phyloP scores from a whole-genome alignment of 2,113 vertebrate genomes.

The Pampusana beccarii region DNA sequence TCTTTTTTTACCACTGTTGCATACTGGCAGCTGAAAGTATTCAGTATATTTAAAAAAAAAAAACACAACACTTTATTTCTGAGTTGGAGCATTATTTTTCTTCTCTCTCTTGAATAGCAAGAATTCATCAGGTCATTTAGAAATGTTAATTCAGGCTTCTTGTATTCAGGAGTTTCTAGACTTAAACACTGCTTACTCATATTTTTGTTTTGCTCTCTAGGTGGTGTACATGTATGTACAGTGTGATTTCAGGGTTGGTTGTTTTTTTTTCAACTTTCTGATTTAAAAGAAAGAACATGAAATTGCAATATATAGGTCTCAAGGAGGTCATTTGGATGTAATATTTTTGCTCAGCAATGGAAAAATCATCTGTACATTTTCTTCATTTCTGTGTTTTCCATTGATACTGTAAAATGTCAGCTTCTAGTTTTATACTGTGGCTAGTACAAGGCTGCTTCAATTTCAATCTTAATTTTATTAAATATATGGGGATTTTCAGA shows the following conservation, averaged over 20 bases:
- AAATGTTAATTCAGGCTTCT: background rate
- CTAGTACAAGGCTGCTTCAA: background rate
- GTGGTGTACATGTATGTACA: background rate
- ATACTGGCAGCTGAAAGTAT: background rate
- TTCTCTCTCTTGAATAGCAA: background rate
- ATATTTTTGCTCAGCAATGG: background rate
- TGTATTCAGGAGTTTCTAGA: background rate
- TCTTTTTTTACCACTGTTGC: background rate
- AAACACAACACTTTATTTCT: too few relatives aligned
- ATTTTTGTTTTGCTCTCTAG: background rate
- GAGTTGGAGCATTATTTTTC: background rate
- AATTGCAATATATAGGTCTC: background rate
- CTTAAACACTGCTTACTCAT: background rate
- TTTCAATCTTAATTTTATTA: background rate
- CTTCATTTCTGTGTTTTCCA: background rate
- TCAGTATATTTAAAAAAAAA: background rate
- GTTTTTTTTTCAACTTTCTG: background rate
- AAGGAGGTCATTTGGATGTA: background rate
- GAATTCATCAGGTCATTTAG: background rate
- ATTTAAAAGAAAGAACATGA: background rate
- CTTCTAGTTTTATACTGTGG: background rate
- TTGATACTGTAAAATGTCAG: background rate
- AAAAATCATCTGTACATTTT: background rate
- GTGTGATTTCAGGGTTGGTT: too few relatives aligned
- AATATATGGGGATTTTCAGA: background rate